Evolutionary conservation across 1,140 invertebrate genomes (phyloP), one percentile per base, ranked within the genome.

Genomic region (Sinella curviseta): DNA sequence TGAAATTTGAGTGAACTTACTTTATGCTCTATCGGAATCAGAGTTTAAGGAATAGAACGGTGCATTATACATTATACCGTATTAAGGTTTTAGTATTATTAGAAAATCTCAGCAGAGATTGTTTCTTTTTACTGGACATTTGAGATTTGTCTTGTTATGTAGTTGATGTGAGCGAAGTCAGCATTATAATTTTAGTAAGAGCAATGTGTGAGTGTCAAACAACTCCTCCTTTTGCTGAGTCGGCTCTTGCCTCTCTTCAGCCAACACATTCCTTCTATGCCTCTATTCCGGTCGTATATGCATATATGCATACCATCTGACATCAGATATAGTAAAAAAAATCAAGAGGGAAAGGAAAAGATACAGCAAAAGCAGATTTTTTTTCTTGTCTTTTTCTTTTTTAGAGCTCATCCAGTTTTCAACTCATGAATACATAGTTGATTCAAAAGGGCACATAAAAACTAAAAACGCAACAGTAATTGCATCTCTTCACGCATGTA

Each of bases 81-180:
- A n/a, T n/a, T n/a, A n/a, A n/a, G n/a, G n/a, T n/a, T n/a, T n/a
- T n/a, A n/a, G n/a, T n/a, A n/a, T n/a, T n/a, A n/a, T n/a, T n/a
- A n/a, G n/a, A n/a, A n/a, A n/a, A n/a, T n/a, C n/a, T n/a, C n/a
- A n/a, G n/a, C n/a, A n/a, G n/a, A 17, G 39, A 17, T 48, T 48
- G 39, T 17, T 48, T 48, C 4, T 26, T 60, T 26, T 60, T 60
- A 26, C 57, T 60, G 57, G 57, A 60, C 57, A 60, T 60, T 60
- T 60, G 57, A 60, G 57, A 60, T 12, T 60, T 60, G 57, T 26
- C 24, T 60, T 60, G 57, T 60, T 60, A 60, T 60, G 24, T 26
- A 4, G 3, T 26, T n/a, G 57, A 60, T 26, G 39, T 48, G 39
- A 48, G 39, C 17, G 39, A 17, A 48, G 39, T 48, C 4, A 48